Evolutionary conservation across 2,888 invertebrate genomes (phyloP).

Genomic region (Tenthredo scrophulariae): DNA sequence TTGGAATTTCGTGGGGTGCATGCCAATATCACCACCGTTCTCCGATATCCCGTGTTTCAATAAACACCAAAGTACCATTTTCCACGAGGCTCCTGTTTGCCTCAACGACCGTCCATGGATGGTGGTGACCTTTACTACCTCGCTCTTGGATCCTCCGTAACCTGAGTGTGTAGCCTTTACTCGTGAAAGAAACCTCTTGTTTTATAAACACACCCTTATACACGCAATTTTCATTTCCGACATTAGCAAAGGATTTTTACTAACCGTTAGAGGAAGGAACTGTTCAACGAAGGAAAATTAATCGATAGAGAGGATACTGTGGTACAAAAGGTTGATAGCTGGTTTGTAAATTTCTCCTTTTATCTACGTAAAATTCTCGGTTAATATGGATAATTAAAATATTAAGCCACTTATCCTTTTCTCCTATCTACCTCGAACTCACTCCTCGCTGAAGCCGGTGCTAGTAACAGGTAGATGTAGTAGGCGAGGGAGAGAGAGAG

Average conservation of each 20-base stretch:
- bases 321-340: neutral
- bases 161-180: neutral
- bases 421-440: conserved; percentile 22
- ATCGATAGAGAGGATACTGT: neutral
- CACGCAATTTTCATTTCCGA: neutral
- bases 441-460: conserved; percentile 26
- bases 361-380: neutral
- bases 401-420: conserved; percentile 16
- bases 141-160: neutral
- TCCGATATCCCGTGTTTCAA: conserved; percentile 53
- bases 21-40: conserved; percentile 63
- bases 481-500: conserved; percentile 9
- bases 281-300: too few relatives aligned
- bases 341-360: neutral
- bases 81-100: conserved; percentile 51
- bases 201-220: neutral
- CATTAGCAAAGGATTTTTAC: neutral
- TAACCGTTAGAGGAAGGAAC: too few relatives aligned
- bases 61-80: conserved; percentile 53
- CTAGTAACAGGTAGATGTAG: conserved; percentile 26
- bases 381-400: conserved; percentile 31
- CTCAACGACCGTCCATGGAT: conserved; percentile 38
- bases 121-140: conserved; percentile 43
- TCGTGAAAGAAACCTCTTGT: neutral
- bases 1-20: conserved; percentile 61